Conservation (phyloP, 2,113 vertebrate species). For the Perca schrenkii region DNA sequence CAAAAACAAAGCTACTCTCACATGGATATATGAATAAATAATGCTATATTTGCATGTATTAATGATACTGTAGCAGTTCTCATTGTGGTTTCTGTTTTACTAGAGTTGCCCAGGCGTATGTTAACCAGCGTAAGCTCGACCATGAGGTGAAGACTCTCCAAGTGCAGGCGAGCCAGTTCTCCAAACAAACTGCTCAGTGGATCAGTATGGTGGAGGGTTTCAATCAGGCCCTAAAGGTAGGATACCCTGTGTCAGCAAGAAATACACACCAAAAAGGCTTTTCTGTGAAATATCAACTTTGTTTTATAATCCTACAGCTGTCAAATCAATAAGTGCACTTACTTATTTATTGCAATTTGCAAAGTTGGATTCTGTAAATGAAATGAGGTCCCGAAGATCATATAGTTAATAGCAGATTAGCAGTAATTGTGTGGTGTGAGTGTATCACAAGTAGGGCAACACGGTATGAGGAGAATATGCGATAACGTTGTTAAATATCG, state of each 20-base stretch:
- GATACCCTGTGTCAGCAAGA: background rate
- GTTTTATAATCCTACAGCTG: background rate
- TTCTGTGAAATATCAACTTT: background rate
- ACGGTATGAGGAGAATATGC: no score
- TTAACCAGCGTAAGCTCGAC: slow-evolving; percentile 96
- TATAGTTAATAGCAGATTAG: background rate
- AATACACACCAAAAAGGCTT: background rate
- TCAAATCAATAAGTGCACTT: background rate
- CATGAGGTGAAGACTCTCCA: slow-evolving; percentile 96
- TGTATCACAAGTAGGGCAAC: no score
- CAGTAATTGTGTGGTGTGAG: no score
- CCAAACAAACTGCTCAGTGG: slow-evolving; percentile 96
- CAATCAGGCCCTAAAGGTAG: slow-evolving; percentile 95
- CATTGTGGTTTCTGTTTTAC: slow-evolving; percentile 15
- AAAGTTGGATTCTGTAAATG: background rate
- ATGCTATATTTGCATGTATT: background rate
- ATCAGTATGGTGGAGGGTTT: slow-evolving; percentile 97
- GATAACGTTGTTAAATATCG: no score
- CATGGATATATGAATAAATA: background rate
- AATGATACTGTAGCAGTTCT: background rate
- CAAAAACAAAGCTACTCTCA: background rate
- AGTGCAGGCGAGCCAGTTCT: slow-evolving; percentile 93
- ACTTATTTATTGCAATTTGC: background rate
- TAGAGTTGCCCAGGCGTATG: slow-evolving; percentile 94
- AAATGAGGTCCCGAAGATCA: background rate